Evolutionary conservation across 1,140 invertebrate species (phyloP).

Genomic region (Metopolophium dirhodum): DNA sequence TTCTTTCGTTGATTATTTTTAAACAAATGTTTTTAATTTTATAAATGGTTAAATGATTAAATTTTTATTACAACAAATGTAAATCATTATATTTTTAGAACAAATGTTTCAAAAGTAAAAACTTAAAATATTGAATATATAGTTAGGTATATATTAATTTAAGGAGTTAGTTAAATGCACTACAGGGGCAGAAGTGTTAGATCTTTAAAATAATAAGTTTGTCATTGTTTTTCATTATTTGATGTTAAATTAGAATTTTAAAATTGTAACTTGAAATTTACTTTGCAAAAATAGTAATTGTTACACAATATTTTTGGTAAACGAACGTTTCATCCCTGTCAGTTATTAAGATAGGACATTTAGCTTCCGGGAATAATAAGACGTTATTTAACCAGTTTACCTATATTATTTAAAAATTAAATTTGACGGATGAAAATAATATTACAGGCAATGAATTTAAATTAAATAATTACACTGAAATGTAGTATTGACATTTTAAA

Average conservation of each 20-base stretch:
- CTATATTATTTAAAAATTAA: no score
- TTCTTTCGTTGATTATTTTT: neutral
- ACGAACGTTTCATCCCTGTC: no score
- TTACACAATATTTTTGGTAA: neutral
- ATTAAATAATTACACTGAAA: no score
- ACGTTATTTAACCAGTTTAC: no score
- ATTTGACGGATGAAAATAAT: no score
- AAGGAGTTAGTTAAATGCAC: neutral
- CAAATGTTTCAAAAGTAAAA: neutral
- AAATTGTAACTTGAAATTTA: neutral
- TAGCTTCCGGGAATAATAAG: no score
- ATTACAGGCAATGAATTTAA: no score
- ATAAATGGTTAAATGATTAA: neutral
- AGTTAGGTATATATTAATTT: neutral
- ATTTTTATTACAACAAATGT: no score
- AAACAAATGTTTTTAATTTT: neutral
- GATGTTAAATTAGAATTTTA: neutral
- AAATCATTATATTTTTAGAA: no score
- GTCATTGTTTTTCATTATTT: neutral
- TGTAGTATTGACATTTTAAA: no score
- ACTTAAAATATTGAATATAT: neutral
- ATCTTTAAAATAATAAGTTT: neutral
- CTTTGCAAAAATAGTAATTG: neutral
- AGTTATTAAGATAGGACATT: no score
- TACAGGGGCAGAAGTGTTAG: neutral